Percentiles rank a stretch among this genome's conserved stretches.
Conservation (phyloP, 2,113 vertebrate genomes). For the Todiramphus chloris region DNA sequence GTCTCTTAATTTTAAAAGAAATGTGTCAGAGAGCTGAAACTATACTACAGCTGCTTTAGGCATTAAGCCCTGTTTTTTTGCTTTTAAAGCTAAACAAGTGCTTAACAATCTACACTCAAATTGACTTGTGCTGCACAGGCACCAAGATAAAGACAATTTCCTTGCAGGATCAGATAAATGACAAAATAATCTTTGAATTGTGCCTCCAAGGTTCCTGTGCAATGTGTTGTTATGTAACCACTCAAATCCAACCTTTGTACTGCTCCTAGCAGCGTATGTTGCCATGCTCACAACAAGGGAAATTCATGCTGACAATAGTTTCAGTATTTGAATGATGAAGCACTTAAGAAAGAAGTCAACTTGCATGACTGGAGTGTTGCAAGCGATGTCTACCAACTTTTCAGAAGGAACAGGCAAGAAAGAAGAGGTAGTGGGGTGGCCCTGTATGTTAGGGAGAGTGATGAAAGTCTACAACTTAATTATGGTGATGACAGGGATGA, state of each 20-base stretch:
- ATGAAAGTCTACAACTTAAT: too few relatives aligned
- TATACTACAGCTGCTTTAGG: background rate
- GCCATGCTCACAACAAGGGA: background rate
- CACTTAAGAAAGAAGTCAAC: background rate
- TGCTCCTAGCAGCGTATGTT: background rate
- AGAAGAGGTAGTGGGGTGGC: too few relatives aligned
- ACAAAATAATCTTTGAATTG: background rate
- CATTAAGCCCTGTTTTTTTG: background rate
- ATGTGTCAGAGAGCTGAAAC: background rate
- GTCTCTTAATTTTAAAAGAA: background rate
- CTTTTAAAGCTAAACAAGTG: background rate
- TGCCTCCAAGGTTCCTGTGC: background rate
- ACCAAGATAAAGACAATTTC: background rate
- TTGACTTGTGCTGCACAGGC: background rate
- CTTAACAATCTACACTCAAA: background rate
- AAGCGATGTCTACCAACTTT: too few relatives aligned
- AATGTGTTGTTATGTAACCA: background rate
- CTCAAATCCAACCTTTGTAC: background rate
- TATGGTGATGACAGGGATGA: too few relatives aligned
- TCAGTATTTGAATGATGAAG: background rate
- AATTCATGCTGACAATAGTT: background rate
- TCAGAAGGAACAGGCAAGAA: too few relatives aligned
- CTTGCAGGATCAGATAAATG: background rate
- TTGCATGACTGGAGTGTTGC: too few relatives aligned
- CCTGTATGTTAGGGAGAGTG: too few relatives aligned